These are phyloP conservation scores for Choristoneura rosaceana DNA, from an alignment of 2,888 invertebrate species.

Conservation along the genomic window DNA sequence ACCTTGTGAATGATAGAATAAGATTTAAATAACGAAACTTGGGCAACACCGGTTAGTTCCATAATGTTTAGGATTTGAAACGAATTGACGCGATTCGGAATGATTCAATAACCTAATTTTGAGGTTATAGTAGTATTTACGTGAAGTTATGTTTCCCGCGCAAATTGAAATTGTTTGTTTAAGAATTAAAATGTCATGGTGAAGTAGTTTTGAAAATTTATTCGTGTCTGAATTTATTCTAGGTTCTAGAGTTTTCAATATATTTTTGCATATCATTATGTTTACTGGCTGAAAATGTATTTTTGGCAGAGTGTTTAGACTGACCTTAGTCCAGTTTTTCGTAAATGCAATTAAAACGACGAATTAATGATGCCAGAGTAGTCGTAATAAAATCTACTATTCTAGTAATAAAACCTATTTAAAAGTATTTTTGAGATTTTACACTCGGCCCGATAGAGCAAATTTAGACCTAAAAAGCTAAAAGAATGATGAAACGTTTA, in stretches of 20 bases:
- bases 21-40: background rate
- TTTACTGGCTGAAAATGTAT: background rate
- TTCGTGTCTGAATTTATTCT: conserved; percentile 7
- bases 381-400: conserved; percentile 9
- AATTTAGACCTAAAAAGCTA: no score
- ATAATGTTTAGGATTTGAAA: background rate
- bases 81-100: conserved; percentile 13
- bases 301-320: background rate
- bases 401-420: background rate
- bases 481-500: no score
- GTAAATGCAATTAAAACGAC: conserved; percentile 6
- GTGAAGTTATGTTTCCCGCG: conserved; percentile 8
- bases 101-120: conserved; percentile 32
- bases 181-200: conserved; percentile 2
- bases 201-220: conserved; percentile 12
- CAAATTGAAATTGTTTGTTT: conserved; percentile 14
- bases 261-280: background rate
- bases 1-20: background rate
- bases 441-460: no score
- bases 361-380: conserved; percentile 12
- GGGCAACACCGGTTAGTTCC: background rate
- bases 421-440: no score
- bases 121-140: conserved; percentile 8
- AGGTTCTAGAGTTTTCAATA: conserved; percentile 4
- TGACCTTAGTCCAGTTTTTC: conserved; percentile 11